Percentiles rank a stretch among this genome's conserved stretches.
Evolutionary conservation across 2,797 vertebrate species (phyloP).

Genomic region (Sitta carolinensis): DNA sequence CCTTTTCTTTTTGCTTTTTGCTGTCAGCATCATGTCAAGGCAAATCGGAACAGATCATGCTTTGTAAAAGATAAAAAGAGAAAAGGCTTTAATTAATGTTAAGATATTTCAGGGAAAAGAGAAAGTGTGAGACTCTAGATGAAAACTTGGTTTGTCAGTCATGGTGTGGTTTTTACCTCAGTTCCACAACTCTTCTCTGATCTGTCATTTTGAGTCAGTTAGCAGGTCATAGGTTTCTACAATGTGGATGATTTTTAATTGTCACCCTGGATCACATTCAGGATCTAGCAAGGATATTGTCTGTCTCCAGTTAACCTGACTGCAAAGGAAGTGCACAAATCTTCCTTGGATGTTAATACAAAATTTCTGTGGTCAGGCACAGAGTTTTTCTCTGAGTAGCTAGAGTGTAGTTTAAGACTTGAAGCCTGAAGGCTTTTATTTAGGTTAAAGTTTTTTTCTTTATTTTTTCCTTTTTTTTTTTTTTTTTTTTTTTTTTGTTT

Average conservation of each 20-base stretch:
- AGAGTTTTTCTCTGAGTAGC: not conserved
- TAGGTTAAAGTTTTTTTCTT: not conserved
- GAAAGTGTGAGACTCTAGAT: not conserved
- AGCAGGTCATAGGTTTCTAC: not conserved
- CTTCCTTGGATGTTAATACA: fast-evolving
- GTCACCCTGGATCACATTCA: not conserved
- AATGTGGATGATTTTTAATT: not conserved
- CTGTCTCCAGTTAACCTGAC: not conserved
- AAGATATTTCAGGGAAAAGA: not conserved
- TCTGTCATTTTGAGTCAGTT: not conserved
- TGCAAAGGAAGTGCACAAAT: not conserved
- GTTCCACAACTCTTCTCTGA: not conserved
- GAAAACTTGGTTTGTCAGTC: not conserved
- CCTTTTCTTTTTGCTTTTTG: not conserved
- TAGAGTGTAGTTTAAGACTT: not conserved
- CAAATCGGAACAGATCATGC: not conserved
- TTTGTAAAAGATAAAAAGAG: not conserved
- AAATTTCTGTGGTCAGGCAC: not conserved
- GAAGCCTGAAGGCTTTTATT: not conserved
- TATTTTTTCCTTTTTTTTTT: not conserved
- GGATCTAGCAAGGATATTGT: not conserved
- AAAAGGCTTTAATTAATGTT: not conserved
- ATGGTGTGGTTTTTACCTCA: not conserved
- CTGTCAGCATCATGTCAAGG: not conserved
- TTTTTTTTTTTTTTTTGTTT: not conserved